Percentiles rank a stretch among this genome's conserved stretches.
These are phyloP conservation scores for Leptinotarsa texana DNA, from an alignment of 1,140 invertebrate genomes.

Conservation along the genomic window DNA sequence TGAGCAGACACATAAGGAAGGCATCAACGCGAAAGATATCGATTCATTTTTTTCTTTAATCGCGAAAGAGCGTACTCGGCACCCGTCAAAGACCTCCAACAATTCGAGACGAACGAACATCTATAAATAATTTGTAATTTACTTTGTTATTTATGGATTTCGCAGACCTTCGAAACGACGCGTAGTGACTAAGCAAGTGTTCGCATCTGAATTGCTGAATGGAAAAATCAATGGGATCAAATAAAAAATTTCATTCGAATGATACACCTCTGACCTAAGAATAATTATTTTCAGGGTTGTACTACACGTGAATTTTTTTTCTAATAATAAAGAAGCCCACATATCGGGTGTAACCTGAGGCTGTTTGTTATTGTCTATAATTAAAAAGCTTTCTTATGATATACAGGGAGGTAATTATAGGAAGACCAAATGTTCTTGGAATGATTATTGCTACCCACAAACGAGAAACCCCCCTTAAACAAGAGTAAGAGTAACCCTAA, in stretches of 20 bases:
- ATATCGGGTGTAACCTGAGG: neutral
- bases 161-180: neutral
- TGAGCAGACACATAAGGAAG: no score
- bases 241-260: neutral
- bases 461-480: no score
- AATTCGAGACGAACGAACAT: neutral
- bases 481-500: no score
- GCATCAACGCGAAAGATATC: no score
- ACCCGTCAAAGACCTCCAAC: neutral
- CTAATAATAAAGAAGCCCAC: neutral
- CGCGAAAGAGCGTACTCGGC: neutral
- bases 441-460: no score
- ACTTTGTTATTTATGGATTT: neutral
- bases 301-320: neutral
- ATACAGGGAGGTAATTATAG: no score
- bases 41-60: no score
- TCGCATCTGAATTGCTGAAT: neutral
- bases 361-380: neutral
- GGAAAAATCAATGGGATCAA: neutral
- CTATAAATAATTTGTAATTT: neutral
- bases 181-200: neutral
- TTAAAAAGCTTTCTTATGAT: neutral
- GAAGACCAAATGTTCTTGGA: no score
- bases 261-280: neutral
- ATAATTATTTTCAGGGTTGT: neutral